Evolutionary conservation across 37 sponge, comb jelly and placozoan species (phyloP).

Genomic region (Agelas oroides): DNA sequence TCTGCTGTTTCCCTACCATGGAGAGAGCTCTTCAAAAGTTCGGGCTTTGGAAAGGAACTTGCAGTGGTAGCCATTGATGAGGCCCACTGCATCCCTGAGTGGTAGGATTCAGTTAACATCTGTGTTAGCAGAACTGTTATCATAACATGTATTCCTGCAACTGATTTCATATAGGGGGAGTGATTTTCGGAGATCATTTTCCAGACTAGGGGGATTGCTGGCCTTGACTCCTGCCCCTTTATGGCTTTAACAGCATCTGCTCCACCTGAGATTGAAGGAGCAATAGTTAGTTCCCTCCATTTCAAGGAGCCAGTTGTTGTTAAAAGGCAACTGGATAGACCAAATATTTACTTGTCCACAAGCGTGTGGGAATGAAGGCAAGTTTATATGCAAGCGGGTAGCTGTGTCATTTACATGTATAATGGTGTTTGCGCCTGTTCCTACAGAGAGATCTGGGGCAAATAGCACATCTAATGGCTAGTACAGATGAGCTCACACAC

Average conservation of each 20-base stretch:
- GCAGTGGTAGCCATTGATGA: slow-evolving; percentile 12
- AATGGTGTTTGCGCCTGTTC: not conserved
- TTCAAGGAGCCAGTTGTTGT: not conserved
- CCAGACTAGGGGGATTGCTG: not conserved
- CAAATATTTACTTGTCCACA: not conserved
- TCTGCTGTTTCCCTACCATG: slow-evolving; percentile 3
- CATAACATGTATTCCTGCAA: too few species aligned
- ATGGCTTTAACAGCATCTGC: slow-evolving; percentile 2
- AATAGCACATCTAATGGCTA: not conserved
- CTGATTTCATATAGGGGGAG: not conserved
- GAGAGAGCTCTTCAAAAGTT: not conserved
- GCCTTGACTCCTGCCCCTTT: not conserved
- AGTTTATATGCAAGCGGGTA: not conserved
- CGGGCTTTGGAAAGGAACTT: not conserved
- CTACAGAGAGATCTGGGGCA: not conserved
- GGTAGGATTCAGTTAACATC: not conserved
- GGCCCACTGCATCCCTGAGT: slow-evolving; percentile 27
- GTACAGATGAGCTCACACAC: not conserved
- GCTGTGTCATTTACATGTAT: too few species aligned
- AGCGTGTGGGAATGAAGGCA: not conserved
- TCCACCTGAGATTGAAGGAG: not conserved
- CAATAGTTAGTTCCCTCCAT: not conserved
- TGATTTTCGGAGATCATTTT: not conserved
- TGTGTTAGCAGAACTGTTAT: not conserved
- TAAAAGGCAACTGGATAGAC: not conserved